Evolutionary conservation across 30 jellyfish, hydroid and myxozoan species (phyloP), one percentile per base, ranked within the genome.

Genomic region (Aurelia aurita complex sp. Pacific): DNA sequence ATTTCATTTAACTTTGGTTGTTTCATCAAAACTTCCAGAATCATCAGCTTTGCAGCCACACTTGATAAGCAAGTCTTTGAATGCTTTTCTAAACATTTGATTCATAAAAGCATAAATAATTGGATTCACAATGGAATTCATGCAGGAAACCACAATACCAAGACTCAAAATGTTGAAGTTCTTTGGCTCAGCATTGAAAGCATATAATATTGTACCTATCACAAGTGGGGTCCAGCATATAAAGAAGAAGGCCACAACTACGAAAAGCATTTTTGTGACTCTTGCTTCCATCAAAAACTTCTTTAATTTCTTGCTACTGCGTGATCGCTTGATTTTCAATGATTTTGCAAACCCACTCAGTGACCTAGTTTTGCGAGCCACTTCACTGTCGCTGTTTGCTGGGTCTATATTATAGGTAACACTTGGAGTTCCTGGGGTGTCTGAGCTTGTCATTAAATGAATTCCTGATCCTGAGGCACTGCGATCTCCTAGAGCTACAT

Each of bases 181-280:
- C 71, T 63, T 60, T 2, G 97, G 89, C 72, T 74, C 91, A 2
- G 88, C 89, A 46, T 80, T 74, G 64, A 94, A 86, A 14, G 96
- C 97, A 52, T 89, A 89, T 29, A 94, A 55, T 9, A 87, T 42
- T 15, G 97, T 64, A 23, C 93, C 99, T 16, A 94, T 76, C 19
- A 75, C 83, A 40, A 94, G 67, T n/a, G 99, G 99, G 14, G 99
- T 94, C 99, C 99, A 94, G 60, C 99, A 94, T 8, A 94, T 16
- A 69, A 94, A 94, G 71, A 94, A 94, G 53, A 87, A 87, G 0
- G 92, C 79, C 5, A 94, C 99, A 0, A 94, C 97, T 64, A 89
- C 90, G 51, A 94, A 79, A 23, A 94, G 65, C 99, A 94, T 94
- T 65, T 76, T 88, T 42, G 99, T 94, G 9, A 86, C 78, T 81